Conservation (phyloP, 1,140 invertebrate genomes). For the Anagrus nilaparvatae region DNA sequence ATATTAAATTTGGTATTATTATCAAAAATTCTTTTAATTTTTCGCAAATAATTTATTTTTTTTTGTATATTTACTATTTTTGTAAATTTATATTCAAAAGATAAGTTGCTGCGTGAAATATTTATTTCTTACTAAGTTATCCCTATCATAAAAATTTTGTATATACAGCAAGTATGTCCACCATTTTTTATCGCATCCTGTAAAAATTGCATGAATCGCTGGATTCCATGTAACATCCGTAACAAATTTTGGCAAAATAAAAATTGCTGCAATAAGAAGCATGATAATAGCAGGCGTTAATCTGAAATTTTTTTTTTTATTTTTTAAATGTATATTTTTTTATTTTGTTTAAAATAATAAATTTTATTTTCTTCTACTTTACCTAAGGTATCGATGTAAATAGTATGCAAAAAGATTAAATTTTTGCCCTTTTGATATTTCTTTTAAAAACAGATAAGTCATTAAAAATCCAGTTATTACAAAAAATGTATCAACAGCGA, state of each 20-base stretch:
- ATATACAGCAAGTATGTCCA: slow-evolving; percentile 50
- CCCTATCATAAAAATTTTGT: slow-evolving; percentile 44
- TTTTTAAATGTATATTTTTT: no score
- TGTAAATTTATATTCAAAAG: no score
- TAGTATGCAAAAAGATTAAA: slow-evolving; percentile 31
- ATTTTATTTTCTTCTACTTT: no score
- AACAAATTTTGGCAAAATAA: slow-evolving; percentile 31
- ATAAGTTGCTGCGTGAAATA: no score
- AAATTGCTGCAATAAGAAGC: slow-evolving; percentile 33
- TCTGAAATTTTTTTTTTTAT: slow-evolving; percentile 23
- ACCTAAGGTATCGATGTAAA: slow-evolving; percentile 33
- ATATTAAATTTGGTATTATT: no score
- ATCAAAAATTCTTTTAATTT: no score
- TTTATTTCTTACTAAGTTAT: slow-evolving; percentile 27
- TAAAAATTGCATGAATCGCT: slow-evolving; percentile 13
- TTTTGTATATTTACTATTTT: no score
- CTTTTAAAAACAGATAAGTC: slow-evolving; percentile 44
- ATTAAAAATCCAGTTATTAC: slow-evolving; percentile 50
- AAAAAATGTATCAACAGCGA: slow-evolving; percentile 48
- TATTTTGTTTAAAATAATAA: no score
- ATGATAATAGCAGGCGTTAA: slow-evolving; percentile 39
- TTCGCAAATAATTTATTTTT: no score
- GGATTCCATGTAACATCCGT: slow-evolving; percentile 36
- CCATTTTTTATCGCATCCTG: slow-evolving; percentile 42
- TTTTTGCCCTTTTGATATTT: slow-evolving; percentile 29